Evolutionary conservation across 2,113 vertebrate genomes (phyloP).

Genomic region (Sylvicapra grimmia): DNA sequence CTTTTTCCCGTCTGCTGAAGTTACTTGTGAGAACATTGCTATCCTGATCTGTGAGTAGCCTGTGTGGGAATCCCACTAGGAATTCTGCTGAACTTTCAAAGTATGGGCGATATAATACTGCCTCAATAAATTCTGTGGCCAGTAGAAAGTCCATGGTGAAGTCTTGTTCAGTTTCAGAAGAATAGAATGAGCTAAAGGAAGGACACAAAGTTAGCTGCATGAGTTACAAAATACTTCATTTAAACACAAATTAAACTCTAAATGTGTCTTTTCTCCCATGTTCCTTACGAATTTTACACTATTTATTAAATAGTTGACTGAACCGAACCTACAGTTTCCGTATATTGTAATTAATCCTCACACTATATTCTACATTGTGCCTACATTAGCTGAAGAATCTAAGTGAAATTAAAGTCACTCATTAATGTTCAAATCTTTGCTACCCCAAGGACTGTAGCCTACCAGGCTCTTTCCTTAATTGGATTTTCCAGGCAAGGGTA

Average conservation of each 20-base stretch:
- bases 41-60: neutral
- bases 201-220: neutral
- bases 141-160: neutral
- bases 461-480: too few species aligned
- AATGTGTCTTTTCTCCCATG: neutral
- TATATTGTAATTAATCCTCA: neutral
- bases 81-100: neutral
- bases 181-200: neutral
- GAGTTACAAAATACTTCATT: neutral
- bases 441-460: too few species aligned
- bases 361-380: neutral
- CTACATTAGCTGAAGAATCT: neutral
- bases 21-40: fast-evolving
- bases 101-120: neutral
- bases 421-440: too few species aligned
- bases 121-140: neutral
- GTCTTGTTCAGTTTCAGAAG: neutral
- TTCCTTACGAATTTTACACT: neutral
- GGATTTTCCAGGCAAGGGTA: neutral
- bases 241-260: neutral
- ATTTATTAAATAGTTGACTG: neutral
- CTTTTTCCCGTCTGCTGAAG: neutral
- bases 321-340: neutral
- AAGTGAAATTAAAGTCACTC: neutral
- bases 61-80: neutral